A percentile compares a stretch with the other conserved stretches of the same genome.
Conservation (phyloP, 2,797 vertebrate species). For the Mormyrus proboscirostris region DNA sequence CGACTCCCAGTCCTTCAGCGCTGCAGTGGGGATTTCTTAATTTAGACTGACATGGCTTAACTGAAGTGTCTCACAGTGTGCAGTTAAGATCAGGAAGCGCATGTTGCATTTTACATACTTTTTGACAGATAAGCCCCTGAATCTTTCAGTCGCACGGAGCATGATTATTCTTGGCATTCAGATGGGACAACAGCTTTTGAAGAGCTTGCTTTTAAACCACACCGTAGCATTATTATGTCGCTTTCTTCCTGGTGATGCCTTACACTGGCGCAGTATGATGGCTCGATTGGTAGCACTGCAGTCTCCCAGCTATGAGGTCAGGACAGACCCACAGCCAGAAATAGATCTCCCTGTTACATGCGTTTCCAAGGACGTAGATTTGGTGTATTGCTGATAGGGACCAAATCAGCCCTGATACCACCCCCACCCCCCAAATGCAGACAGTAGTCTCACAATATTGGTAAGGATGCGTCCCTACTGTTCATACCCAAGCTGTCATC, state of each 20-base stretch:
- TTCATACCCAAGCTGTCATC: background rate
- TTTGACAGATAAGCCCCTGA: background rate
- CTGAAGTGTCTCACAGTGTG: background rate
- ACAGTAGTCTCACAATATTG: background rate
- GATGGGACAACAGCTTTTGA: background rate
- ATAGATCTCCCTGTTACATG: background rate
- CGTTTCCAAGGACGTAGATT: background rate
- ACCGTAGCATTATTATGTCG: background rate
- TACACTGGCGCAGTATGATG: background rate
- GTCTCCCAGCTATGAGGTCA: background rate
- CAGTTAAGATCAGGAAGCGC: background rate
- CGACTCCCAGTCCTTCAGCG: background rate
- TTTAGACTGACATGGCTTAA: background rate
- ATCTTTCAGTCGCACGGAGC: background rate
- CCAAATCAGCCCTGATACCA: background rate
- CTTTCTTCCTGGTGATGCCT: background rate
- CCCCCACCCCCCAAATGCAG: background rate
- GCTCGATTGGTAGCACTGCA: background rate
- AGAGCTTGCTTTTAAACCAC: background rate
- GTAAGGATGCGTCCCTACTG: background rate
- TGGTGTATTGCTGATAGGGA: background rate
- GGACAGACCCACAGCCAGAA: background rate
- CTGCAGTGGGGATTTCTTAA: background rate
- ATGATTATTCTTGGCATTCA: background rate
- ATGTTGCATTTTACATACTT: background rate